Conservation (phyloP, 2,113 vertebrate species). For the Lontra canadensis region DNA sequence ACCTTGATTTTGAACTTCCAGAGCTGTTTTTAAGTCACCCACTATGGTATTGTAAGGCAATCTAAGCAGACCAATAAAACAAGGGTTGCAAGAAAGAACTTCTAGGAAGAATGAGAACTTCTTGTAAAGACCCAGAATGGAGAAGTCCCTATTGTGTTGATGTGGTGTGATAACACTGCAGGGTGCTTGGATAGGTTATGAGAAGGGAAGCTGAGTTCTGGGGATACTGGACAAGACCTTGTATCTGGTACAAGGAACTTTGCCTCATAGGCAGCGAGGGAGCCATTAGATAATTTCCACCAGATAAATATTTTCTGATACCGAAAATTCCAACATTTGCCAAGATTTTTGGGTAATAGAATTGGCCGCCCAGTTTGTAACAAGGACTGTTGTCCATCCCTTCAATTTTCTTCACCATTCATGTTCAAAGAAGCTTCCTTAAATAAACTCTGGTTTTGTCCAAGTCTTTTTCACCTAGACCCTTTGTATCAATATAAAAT, state of each 20-base stretch:
- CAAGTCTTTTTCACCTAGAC: neutral
- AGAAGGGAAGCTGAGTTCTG: neutral
- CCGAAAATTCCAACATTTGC: neutral
- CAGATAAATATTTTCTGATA: neutral
- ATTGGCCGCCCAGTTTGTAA: neutral
- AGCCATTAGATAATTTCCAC: neutral
- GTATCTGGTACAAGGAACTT: neutral
- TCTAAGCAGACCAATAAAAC: neutral
- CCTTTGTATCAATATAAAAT: neutral
- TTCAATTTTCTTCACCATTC: neutral
- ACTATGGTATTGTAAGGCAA: neutral
- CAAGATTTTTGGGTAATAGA: neutral
- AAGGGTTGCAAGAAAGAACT: neutral
- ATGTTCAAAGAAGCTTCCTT: neutral
- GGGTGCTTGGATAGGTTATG: neutral
- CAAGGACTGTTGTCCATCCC: neutral
- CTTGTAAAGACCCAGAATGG: neutral
- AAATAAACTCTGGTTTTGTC: neutral
- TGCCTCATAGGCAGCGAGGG: neutral
- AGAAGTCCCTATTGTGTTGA: neutral
- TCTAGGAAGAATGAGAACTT: neutral
- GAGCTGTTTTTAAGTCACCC: neutral
- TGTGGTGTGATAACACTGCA: neutral
- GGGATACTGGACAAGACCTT: neutral
- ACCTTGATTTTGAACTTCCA: neutral